Evolutionary conservation across 2,113 vertebrate species (phyloP).

Genomic region (Muntiacus muntjak): DNA sequence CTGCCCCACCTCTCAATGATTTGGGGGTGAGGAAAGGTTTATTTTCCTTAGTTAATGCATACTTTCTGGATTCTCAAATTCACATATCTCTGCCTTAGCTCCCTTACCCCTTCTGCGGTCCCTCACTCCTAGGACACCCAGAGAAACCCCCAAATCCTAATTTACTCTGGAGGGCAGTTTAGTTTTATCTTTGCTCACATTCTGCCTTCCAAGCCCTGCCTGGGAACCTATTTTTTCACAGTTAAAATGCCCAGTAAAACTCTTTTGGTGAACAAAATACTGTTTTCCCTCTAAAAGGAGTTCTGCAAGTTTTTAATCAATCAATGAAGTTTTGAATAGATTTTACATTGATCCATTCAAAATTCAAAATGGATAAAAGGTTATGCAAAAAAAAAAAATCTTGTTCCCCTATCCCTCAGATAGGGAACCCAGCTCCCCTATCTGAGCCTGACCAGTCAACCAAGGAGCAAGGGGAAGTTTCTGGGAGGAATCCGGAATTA

Average conservation of each 20-base stretch:
- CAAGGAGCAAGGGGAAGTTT: neutral
- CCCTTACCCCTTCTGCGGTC: neutral
- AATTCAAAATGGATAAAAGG: neutral
- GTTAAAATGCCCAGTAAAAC: neutral
- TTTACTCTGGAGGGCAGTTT: neutral
- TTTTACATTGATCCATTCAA: neutral
- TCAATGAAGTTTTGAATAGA: neutral
- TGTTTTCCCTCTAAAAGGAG: neutral
- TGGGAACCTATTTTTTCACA: neutral
- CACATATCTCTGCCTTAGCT: neutral
- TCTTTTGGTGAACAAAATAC: neutral
- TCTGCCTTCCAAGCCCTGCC: neutral
- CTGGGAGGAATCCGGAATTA: neutral
- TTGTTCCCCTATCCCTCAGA: neutral
- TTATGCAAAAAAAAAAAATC: neutral
- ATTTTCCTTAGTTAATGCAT: neutral
- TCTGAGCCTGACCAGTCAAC: neutral
- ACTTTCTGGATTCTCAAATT: neutral
- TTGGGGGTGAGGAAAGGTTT: neutral
- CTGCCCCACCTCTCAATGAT: neutral
- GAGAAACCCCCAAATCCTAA: neutral
- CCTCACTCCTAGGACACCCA: neutral
- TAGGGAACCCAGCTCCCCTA: neutral
- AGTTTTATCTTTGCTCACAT: neutral
- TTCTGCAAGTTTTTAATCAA: neutral